Percentiles rank a stretch among this genome's conserved stretches.
Conservation (phyloP, 2,797 vertebrate genomes). For the Choloepus didactylus region DNA sequence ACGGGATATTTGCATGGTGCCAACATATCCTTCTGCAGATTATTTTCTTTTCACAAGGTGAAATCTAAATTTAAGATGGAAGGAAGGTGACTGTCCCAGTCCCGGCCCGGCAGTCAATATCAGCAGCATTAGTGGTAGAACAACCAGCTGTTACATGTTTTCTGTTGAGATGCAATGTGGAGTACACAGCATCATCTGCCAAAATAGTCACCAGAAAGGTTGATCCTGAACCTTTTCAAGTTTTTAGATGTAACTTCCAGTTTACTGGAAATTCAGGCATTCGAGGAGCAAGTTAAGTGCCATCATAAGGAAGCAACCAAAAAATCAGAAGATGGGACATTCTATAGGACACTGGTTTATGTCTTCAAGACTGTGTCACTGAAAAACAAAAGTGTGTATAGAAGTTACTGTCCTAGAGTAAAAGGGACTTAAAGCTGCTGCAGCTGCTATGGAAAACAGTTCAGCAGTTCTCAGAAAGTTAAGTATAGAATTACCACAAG, state of each 20-base stretch:
- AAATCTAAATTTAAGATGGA: background rate
- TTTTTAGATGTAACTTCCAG: background rate
- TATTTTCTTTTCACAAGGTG: background rate
- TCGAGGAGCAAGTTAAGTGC: background rate
- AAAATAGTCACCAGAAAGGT: background rate
- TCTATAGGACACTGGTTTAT: background rate
- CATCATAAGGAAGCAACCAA: background rate
- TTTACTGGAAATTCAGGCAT: background rate
- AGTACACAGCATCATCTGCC: background rate
- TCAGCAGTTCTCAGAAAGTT: no score
- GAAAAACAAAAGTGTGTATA: no score
- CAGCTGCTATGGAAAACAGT: no score
- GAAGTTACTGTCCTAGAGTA: background rate
- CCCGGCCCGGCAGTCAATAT: background rate
- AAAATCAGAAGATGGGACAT: background rate
- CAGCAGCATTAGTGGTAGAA: background rate
- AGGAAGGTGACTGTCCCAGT: fast-evolving
- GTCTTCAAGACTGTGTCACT: background rate
- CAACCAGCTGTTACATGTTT: fast-evolving
- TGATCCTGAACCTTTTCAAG: background rate
- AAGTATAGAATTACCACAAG: no score
- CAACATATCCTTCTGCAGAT: background rate
- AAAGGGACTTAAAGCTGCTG: background rate
- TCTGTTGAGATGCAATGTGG: background rate
- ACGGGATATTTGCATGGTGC: background rate